phyloP scores from a whole-genome alignment of 2,888 invertebrate genomes.

The Coleophora flavipennella region DNA sequence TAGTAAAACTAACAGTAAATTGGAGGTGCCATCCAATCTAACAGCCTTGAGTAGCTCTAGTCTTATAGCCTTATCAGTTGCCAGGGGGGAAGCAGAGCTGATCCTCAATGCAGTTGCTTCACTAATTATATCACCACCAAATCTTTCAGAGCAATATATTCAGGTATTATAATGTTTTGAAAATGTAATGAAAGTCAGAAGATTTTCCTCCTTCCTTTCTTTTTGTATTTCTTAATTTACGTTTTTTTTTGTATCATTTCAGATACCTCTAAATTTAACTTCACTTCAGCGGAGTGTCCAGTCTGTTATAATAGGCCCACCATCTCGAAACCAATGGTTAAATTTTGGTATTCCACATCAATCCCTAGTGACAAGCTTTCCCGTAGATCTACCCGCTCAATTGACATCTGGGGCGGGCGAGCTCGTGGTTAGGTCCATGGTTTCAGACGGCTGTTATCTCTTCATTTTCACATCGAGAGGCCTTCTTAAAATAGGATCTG shows the following conservation, averaged over 20 bases:
- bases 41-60: conserved; percentile 94
- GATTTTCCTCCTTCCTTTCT: no score
- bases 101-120: conserved; percentile 89
- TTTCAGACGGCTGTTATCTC: conserved; percentile 92
- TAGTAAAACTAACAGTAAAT: conserved; percentile 35
- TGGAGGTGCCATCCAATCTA: conserved; percentile 77
- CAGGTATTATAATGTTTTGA: conserved; percentile 64
- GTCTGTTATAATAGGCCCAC: conserved; percentile 87
- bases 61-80: conserved; percentile 91
- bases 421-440: conserved; percentile 74
- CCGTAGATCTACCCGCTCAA: conserved; percentile 54
- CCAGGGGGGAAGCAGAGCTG: conserved; percentile 93
- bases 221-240: no score
- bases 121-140: conserved; percentile 87
- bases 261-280: conserved; percentile 89
- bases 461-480: conserved; percentile 90
- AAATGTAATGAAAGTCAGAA: neutral
- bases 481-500: conserved; percentile 94
- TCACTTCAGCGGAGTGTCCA: conserved; percentile 91
- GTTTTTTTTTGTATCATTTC: conserved; percentile 15
- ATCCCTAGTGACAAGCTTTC: conserved; percentile 79
- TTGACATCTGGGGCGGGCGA: conserved; percentile 44
- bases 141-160: conserved; percentile 84
- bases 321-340: conserved; percentile 89
- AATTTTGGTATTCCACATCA: conserved; percentile 88